Percentiles rank a stretch among this genome's conserved stretches.
Evolutionary conservation across 1,140 invertebrate genomes (phyloP).

Genomic region (Polypedilum pembai): DNA sequence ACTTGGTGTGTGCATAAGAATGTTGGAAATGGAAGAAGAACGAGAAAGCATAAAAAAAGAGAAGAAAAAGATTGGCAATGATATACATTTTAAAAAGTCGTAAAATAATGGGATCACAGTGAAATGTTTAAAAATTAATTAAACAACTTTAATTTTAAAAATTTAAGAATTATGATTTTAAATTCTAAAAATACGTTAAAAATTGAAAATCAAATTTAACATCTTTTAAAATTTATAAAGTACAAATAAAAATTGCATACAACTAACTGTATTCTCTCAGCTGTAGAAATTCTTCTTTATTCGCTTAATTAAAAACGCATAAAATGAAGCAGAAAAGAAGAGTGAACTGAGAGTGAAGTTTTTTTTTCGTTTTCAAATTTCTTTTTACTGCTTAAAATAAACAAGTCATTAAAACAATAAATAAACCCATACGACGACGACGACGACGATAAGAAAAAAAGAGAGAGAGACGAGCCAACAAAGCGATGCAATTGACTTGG

Average conservation of each 20-base stretch:
- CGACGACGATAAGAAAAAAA: not conserved
- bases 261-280: not conserved
- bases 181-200: too few species aligned
- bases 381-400: slow-evolving; percentile 11
- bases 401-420: slow-evolving; percentile 23
- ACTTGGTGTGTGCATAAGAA: not conserved
- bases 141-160: too few species aligned
- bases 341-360: too few species aligned
- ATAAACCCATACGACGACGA: not conserved
- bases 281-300: slow-evolving; percentile 9
- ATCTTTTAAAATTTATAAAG: too few species aligned
- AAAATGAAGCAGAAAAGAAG: slow-evolving; percentile 3
- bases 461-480: not conserved
- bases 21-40: not conserved
- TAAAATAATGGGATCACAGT: not conserved
- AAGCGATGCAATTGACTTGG: slow-evolving; percentile 9
- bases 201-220: too few species aligned
- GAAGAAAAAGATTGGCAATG: not conserved
- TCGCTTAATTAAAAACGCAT: slow-evolving; percentile 26
- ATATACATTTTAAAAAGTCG: slow-evolving; percentile 6
- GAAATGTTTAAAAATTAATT: not conserved
- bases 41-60: not conserved
- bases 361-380: not conserved
- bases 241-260: too few species aligned
- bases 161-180: too few species aligned